phyloP scores from a whole-genome alignment of 2,113 vertebrate species.

The Brienomyrus longianalis region DNA sequence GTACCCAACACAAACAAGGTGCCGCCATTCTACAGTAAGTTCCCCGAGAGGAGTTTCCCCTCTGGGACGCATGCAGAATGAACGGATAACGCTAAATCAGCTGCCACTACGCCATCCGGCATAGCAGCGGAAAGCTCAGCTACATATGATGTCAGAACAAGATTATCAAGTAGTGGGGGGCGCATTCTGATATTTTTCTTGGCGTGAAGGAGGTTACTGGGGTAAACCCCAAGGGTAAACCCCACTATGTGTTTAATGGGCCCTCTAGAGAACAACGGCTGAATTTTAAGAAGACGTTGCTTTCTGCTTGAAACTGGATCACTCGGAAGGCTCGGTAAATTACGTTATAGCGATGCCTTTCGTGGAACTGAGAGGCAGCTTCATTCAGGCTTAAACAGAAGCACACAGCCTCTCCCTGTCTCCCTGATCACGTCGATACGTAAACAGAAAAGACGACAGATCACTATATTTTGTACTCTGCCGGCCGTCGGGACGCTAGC shows the following conservation, averaged over 20 bases:
- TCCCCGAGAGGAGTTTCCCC: not conserved
- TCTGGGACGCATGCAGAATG: too few species aligned
- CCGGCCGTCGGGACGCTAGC: not conserved
- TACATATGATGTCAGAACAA: not conserved
- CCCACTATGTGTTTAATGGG: constrained; percentile 4
- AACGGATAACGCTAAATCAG: not conserved
- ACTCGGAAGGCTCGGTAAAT: not conserved
- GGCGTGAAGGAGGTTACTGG: constrained; percentile 5
- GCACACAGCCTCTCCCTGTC: too few species aligned
- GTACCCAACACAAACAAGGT: too few species aligned
- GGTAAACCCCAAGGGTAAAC: constrained; percentile 2
- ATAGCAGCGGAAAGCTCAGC: not conserved
- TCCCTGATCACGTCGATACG: not conserved
- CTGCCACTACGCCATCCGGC: not conserved
- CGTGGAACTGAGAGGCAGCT: not conserved
- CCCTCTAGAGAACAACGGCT: not conserved
- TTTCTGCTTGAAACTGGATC: constrained; percentile 4
- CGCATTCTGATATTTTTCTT: not conserved
- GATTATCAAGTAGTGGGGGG: not conserved
- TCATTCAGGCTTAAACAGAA: not conserved
- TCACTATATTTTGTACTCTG: not conserved
- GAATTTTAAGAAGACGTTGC: constrained; percentile 13
- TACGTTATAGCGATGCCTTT: not conserved
- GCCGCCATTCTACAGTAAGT: not conserved
- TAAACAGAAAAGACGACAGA: not conserved